These are phyloP conservation scores for Stegophylla sp. DNA, from an alignment of 2,888 invertebrate species.

Conservation along the genomic window DNA sequence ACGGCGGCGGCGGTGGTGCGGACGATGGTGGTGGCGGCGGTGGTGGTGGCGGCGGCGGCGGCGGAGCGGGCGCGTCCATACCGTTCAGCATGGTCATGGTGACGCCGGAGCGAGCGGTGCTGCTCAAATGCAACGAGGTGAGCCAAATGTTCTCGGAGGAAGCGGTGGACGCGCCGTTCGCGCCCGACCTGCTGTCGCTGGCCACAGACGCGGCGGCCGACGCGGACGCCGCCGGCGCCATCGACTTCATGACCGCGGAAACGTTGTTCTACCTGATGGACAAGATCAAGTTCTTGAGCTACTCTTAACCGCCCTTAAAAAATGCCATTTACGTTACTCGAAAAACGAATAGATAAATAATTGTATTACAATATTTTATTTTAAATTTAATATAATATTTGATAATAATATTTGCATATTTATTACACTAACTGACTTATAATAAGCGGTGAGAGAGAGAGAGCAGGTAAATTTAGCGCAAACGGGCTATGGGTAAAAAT, in stretches of 20 bases:
- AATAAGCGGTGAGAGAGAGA: too few relatives aligned
- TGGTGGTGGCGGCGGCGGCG: conserved; percentile 70
- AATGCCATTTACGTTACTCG: too few relatives aligned
- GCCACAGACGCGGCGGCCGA: conserved; percentile 72
- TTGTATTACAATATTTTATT: too few relatives aligned
- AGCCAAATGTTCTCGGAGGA: conserved; percentile 73
- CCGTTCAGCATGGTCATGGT: conserved; percentile 67
- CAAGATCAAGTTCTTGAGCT: conserved; percentile 72
- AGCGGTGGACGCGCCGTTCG: conserved; percentile 69
- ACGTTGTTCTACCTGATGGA: conserved; percentile 71
- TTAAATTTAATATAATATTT: too few relatives aligned
- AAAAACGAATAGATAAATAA: too few relatives aligned
- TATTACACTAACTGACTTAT: too few relatives aligned
- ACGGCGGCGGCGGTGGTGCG: conserved; percentile 74
- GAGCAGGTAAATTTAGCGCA: too few relatives aligned
- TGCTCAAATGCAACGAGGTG: conserved; percentile 79
- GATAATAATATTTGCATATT: too few relatives aligned
- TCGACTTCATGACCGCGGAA: conserved; percentile 70
- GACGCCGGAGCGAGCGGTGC: conserved; percentile 73
- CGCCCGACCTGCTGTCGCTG: conserved; percentile 76
- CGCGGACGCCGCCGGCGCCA: conserved; percentile 69
- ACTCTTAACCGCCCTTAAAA: conserved; percentile 68
- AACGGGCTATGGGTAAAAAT: too few relatives aligned
- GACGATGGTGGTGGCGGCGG: conserved; percentile 67
- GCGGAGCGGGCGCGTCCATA: conserved; percentile 60